These are phyloP conservation scores for Poecilobothrus nobilitatus DNA, from an alignment of 2,888 invertebrate species.

Conservation along the genomic window DNA sequence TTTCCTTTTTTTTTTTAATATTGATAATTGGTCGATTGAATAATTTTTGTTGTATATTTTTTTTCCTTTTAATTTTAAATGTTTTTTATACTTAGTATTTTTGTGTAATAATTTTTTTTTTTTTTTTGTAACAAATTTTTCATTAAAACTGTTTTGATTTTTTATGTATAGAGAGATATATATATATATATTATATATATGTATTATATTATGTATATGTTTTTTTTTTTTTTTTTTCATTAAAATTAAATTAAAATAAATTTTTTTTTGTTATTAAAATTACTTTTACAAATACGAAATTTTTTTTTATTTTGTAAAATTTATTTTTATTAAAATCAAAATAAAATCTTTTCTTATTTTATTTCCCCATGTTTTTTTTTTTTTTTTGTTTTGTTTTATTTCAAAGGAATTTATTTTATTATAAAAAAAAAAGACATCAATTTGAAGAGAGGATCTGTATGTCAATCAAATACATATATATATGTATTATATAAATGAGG, in stretches of 20 bases:
- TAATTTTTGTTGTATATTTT: neutral
- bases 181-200: neutral
- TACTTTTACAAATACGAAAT: too few species aligned
- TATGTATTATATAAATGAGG: too few species aligned
- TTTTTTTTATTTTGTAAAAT: too few species aligned
- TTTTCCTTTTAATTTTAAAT: neutral
- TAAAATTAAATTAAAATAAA: neutral
- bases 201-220: neutral
- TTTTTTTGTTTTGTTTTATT: too few species aligned
- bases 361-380: too few species aligned
- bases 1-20: neutral
- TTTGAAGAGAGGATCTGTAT: too few species aligned
- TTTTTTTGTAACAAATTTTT: neutral
- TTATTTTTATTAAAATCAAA: too few species aligned
- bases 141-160: neutral
- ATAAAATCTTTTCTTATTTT: too few species aligned
- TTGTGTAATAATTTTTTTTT: neutral
- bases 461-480: too few species aligned
- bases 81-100: neutral
- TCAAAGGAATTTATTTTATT: too few species aligned
- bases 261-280: neutral
- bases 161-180: neutral
- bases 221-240: neutral
- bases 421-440: too few species aligned
- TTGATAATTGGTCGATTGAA: conserved; percentile 5